Conservation (phyloP, 2,113 vertebrate genomes). For the Phalacrocorax carbo region DNA sequence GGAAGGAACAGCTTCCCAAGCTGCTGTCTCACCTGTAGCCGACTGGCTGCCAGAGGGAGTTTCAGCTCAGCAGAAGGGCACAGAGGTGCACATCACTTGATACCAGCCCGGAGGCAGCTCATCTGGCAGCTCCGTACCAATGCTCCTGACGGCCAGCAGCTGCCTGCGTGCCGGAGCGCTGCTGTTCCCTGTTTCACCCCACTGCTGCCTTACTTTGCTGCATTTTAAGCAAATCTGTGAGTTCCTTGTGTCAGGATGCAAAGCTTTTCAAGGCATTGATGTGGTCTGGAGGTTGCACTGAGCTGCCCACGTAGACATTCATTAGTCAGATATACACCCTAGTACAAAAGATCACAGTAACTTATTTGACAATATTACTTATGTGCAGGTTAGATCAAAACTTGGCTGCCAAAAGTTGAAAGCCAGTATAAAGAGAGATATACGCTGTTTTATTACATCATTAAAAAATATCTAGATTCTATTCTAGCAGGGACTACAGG, state of each 20-base stretch:
- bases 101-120: neutral
- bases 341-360: neutral
- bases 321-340: neutral
- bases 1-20: neutral
- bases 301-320: neutral
- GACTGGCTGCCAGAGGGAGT: neutral
- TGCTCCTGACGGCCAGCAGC: neutral
- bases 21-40: neutral
- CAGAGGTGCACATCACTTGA: fast-evolving
- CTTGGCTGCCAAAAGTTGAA: neutral
- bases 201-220: neutral
- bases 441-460: neutral
- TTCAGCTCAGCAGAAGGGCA: neutral
- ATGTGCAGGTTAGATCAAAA: neutral
- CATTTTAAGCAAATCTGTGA: fast-evolving
- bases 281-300: neutral
- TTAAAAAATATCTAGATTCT: neutral
- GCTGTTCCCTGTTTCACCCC: neutral
- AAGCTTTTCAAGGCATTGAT: neutral
- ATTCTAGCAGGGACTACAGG: neutral
- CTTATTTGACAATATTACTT: neutral
- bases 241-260: neutral
- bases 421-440: neutral
- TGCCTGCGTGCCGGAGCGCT: fast-evolving
- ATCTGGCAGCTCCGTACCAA: fast-evolving